These are phyloP conservation scores for Microvelia longipes DNA, from an alignment of 1,140 invertebrate genomes.

Conservation along the genomic window DNA sequence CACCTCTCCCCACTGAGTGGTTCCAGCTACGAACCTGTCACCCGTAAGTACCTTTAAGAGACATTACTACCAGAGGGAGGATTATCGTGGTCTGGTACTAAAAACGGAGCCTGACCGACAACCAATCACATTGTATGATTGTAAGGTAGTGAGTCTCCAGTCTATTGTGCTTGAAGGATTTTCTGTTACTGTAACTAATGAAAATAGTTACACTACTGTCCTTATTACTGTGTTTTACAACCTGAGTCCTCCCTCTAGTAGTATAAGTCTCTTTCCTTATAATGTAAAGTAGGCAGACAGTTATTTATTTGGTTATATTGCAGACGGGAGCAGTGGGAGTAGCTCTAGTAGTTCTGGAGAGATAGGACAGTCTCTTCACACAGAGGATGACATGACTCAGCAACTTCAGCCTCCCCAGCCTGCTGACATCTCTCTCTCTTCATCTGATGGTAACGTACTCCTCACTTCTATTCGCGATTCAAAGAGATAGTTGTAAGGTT, in stretches of 20 bases:
- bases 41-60: too few relatives aligned
- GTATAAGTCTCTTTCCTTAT: not conserved
- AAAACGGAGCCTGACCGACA: too few relatives aligned
- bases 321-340: constrained; percentile 3
- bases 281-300: not conserved
- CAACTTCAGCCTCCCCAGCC: not conserved
- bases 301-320: not conserved
- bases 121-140: not conserved
- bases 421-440: not conserved
- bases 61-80: too few relatives aligned
- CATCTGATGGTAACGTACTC: not conserved
- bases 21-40: too few relatives aligned
- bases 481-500: not conserved
- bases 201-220: not conserved
- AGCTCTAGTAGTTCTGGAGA: not conserved
- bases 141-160: not conserved
- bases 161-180: not conserved
- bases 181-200: not conserved
- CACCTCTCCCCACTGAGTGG: too few relatives aligned
- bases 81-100: too few relatives aligned
- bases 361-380: not conserved
- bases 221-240: not conserved
- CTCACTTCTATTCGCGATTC: not conserved
- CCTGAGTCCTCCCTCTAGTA: too few relatives aligned
- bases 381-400: not conserved